Percentiles rank a stretch among this genome's conserved stretches.
These are phyloP conservation scores for Perognathus longimembris DNA, from an alignment of 2,113 vertebrate species.

Conservation along the genomic window DNA sequence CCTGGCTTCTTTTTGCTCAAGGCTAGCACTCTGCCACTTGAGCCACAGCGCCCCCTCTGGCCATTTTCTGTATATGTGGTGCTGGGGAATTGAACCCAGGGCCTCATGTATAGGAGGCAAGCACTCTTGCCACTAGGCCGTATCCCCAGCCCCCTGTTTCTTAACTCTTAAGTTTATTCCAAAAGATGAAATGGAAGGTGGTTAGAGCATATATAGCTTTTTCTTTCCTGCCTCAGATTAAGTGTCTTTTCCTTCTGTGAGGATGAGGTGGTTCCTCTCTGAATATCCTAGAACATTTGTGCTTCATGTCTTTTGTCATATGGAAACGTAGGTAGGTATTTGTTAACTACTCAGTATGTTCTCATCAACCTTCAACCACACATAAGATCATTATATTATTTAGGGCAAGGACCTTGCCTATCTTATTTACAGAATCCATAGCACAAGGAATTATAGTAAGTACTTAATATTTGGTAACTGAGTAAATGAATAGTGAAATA, in stretches of 20 bases:
- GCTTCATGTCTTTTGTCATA: background rate
- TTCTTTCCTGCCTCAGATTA: background rate
- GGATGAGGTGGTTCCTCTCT: background rate
- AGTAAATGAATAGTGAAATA: slow-evolving; percentile 10
- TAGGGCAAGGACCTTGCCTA: background rate
- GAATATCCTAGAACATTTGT: background rate
- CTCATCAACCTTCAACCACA: background rate
- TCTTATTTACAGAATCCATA: slow-evolving; percentile 1
- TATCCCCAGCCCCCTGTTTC: too few species aligned
- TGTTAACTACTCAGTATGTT: slow-evolving; percentile 7
- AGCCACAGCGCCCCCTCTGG: too few species aligned
- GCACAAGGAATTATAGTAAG: background rate
- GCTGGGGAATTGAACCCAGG: too few species aligned
- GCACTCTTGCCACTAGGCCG: too few species aligned
- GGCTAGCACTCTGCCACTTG: too few species aligned
- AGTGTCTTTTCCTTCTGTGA: background rate
- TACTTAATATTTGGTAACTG: slow-evolving; percentile 19
- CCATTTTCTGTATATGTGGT: too few species aligned
- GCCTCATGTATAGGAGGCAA: too few species aligned
- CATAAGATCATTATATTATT: slow-evolving; percentile 20
- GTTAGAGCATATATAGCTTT: slow-evolving; percentile 5
- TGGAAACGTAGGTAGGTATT: slow-evolving; percentile 2
- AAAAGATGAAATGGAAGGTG: background rate
- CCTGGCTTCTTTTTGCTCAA: too few species aligned
- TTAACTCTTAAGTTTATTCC: background rate